Conservation (phyloP, 2,888 invertebrate genomes). For the Dasypogon diadema region DNA sequence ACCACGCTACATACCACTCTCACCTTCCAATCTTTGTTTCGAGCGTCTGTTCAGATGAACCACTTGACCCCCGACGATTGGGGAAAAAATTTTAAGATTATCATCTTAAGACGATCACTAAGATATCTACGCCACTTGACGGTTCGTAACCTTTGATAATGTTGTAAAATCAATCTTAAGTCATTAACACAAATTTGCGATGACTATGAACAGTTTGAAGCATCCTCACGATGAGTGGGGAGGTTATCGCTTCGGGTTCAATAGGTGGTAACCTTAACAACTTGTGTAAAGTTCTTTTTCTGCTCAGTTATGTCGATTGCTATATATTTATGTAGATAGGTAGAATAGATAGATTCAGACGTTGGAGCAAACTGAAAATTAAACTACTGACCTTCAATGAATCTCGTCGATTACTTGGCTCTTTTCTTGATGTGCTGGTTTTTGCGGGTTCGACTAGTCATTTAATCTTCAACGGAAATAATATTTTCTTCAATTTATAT, state of each 20-base stretch:
- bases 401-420: no score
- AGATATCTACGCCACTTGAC: slow-evolving; percentile 10
- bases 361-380: no score
- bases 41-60: neutral
- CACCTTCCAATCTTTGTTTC: no score
- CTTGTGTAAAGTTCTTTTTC: slow-evolving; percentile 16
- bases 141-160: slow-evolving; percentile 29
- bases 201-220: slow-evolving; percentile 2
- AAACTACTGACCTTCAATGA: no score
- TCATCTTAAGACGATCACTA: slow-evolving; percentile 12
- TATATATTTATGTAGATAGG: no score
- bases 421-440: no score
- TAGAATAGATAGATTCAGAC: no score
- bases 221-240: slow-evolving; percentile 14
- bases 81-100: neutral
- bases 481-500: no score
- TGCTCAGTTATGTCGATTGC: neutral
- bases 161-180: slow-evolving; percentile 36
- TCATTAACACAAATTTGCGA: slow-evolving; percentile 44
- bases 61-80: neutral
- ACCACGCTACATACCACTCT: no score
- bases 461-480: no score
- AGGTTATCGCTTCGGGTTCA: slow-evolving; percentile 41
- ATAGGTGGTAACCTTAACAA: slow-evolving; percentile 24
- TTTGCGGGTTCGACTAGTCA: no score